Conservation (phyloP, 1,140 invertebrate genomes). For the Sitophilus oryzae region DNA sequence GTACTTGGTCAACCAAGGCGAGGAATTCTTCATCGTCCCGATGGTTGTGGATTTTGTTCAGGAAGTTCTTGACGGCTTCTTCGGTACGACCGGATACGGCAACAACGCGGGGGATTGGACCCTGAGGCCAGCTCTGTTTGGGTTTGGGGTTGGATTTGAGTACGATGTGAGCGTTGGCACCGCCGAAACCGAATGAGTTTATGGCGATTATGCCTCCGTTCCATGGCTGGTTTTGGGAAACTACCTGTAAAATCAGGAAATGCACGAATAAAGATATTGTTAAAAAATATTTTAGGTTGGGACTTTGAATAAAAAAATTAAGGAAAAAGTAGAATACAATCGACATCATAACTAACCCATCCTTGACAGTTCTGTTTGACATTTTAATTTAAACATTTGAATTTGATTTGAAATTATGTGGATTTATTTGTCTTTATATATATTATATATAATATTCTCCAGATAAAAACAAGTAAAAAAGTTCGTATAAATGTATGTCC, state of each 20-base stretch:
- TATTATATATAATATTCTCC: too few species aligned
- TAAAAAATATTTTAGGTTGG: constrained; percentile 25
- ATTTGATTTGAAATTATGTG: too few species aligned
- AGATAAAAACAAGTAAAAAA: too few species aligned
- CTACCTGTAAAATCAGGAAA: constrained; percentile 49
- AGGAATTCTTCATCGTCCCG: constrained; percentile 69
- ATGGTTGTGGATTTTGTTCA: constrained; percentile 56
- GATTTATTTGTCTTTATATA: too few species aligned
- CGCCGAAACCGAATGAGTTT: constrained; percentile 97
- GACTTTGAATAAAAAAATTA: not conserved
- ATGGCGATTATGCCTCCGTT: constrained; percentile 79
- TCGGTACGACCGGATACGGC: constrained; percentile 79
- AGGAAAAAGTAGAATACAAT: too few species aligned
- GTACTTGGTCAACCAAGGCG: constrained; percentile 68
- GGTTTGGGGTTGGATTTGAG: constrained; percentile 72
- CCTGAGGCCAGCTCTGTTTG: constrained; percentile 52
- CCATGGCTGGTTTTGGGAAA: constrained; percentile 72
- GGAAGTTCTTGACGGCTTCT: constrained; percentile 64
- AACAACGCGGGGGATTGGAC: constrained; percentile 63
- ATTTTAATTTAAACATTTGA: too few species aligned
- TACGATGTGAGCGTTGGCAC: constrained; percentile 90
- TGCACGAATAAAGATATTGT: constrained; percentile 16
- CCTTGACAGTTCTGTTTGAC: too few species aligned
- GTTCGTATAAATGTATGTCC: too few species aligned
- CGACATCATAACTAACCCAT: too few species aligned